Evolutionary conservation across 1,140 invertebrate genomes (phyloP).

Genomic region (Aplysia californica): DNA sequence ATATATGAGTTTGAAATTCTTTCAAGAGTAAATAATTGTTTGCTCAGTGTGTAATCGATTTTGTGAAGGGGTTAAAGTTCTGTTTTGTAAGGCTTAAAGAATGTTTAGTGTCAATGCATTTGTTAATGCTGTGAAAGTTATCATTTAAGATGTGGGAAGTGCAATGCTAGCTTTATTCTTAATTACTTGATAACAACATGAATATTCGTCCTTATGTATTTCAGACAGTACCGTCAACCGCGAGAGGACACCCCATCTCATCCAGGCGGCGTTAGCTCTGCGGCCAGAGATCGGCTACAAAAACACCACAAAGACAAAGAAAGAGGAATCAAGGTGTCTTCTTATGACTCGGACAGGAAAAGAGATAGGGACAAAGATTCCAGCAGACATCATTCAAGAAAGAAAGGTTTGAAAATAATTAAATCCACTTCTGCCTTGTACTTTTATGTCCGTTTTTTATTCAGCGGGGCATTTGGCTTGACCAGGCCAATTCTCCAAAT

Average conservation of each 20-base stretch:
- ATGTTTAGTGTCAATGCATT: too few relatives aligned
- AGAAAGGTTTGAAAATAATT: slow-evolving; percentile 34
- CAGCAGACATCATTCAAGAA: slow-evolving; percentile 36
- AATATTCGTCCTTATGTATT: too few relatives aligned
- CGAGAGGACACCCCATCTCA: slow-evolving; percentile 92
- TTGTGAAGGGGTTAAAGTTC: too few relatives aligned
- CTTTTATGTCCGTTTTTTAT: too few relatives aligned
- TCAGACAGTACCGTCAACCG: slow-evolving; percentile 80
- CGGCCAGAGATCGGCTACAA: slow-evolving; percentile 79
- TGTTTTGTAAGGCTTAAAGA: too few relatives aligned
- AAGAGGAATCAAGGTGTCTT: slow-evolving; percentile 70
- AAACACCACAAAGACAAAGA: slow-evolving; percentile 70
- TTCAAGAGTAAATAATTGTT: too few relatives aligned
- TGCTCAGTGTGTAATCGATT: too few relatives aligned
- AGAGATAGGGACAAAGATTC: slow-evolving; percentile 50
- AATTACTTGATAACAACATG: too few relatives aligned
- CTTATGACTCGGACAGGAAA: slow-evolving; percentile 59
- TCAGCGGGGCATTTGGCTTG: too few relatives aligned
- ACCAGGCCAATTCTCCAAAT: too few relatives aligned
- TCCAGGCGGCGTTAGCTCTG: slow-evolving; percentile 88
- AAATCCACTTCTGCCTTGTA: not conserved
- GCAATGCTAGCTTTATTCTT: not conserved
- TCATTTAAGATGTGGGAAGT: not conserved
- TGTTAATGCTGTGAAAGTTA: not conserved
- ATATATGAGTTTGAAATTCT: too few relatives aligned